Evolutionary conservation across 2,888 invertebrate species (phyloP), one percentile per base, ranked within the genome.

Genomic region (Aporophyla lueneburgensis): DNA sequence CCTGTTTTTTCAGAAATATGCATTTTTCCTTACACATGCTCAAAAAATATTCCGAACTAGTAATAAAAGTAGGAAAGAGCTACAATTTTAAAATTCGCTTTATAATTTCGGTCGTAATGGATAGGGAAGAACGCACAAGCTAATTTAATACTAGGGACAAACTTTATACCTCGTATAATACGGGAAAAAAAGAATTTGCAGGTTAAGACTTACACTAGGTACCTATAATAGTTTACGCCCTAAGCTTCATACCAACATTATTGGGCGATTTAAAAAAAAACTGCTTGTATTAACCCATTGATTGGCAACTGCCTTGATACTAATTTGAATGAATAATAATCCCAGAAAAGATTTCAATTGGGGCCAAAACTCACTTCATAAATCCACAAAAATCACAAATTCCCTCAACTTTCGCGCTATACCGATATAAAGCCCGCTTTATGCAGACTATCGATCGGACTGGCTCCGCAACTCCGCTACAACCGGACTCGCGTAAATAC

Each of bases 401-500:
- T 51, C 51, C 33, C 33, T 43, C 19, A 59, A 63, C 12, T 53
- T 58, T 62, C 7, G 51, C 33, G 61, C 56, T 27, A 4, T 40
- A 19, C 76, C 19, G 40, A 68, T 74, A 71, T 61, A 53, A 49
- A 65, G 63, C 71, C 61, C 71, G 59, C 68, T 86, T 62, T 76
- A 74, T 86, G 87, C 82, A 82, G 69, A 59, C 46, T 86, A 86
- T 86, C 49, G 88, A 88, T 88, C 81, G 71, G 69, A 58, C 76
- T 66, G 66, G 62, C 74, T 77, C 65, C 49, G 65, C 63, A 49
- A 51, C 49, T 51, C 27, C 43, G 61, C 27, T 56, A 63, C 58
- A 49, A 62, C 70, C 43, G 66, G 71, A 69, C 62, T 43, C 54
- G 43, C 59, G 56, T 71, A 46, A 71, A 79, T 71, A 78, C 72